phyloP scores from a whole-genome alignment of 2,797 vertebrate genomes.

The Malurus leucopterus region DNA sequence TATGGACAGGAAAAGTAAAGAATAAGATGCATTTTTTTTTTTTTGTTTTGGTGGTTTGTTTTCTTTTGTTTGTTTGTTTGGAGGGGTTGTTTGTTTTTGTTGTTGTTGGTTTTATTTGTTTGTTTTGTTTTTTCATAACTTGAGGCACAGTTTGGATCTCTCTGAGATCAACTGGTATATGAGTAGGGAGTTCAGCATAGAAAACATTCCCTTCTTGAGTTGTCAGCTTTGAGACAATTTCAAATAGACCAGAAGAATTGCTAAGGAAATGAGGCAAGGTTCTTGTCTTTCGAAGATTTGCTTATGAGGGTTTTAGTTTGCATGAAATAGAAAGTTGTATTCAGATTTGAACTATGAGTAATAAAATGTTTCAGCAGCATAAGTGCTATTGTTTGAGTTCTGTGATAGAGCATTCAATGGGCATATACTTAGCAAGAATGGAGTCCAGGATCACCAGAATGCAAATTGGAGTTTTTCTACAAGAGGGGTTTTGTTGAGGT shows the following conservation, averaged over 20 bases:
- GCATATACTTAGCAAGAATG: background rate
- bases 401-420: background rate
- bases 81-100: background rate
- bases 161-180: background rate
- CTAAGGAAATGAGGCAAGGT: background rate
- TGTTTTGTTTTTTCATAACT: background rate
- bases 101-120: background rate
- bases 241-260: background rate
- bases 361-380: background rate
- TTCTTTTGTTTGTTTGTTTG: too few relatives aligned
- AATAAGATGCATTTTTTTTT: background rate
- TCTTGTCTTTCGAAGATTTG: background rate
- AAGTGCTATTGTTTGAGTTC: background rate
- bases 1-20: background rate
- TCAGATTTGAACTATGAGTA: background rate
- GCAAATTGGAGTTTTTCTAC: background rate
- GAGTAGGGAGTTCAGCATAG: background rate
- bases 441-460: background rate
- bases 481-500: background rate
- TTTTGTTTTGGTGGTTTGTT: background rate
- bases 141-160: background rate
- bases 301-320: background rate
- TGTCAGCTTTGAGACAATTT: background rate
- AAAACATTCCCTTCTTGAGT: background rate
- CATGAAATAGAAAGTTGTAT: background rate